These are phyloP conservation scores for Cynocephalus volans DNA, from an alignment of 2,113 vertebrate genomes.

Conservation along the genomic window DNA sequence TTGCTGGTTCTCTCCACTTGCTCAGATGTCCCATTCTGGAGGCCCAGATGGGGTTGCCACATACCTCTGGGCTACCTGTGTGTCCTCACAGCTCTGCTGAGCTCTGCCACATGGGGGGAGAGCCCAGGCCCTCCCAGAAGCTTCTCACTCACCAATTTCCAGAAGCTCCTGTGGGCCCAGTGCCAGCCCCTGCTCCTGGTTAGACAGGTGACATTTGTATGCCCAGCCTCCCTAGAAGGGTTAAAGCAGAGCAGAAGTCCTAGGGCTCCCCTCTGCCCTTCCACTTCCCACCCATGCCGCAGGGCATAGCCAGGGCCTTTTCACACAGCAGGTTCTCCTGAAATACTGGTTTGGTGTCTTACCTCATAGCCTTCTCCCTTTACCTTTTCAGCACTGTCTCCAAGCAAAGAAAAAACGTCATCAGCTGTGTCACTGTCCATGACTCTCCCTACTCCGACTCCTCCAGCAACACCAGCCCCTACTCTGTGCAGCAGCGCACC, in stretches of 20 bases:
- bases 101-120: not conserved
- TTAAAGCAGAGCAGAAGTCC: too few relatives aligned
- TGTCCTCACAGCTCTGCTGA: not conserved
- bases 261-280: not conserved
- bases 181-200: not conserved
- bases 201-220: not conserved
- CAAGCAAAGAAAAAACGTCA: conserved; percentile 99
- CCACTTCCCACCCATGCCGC: not conserved
- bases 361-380: not conserved
- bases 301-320: too few relatives aligned
- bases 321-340: not conserved
- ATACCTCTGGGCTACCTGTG: not conserved
- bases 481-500: conserved; percentile 91
- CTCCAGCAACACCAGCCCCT: conserved; percentile 97
- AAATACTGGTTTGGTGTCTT: not conserved
- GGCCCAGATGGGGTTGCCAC: not conserved
- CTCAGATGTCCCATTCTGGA: not conserved
- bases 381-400: conserved; percentile 92
- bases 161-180: not conserved
- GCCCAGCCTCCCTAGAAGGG: not conserved
- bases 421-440: conserved; percentile 99
- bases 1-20: not conserved
- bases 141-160: not conserved
- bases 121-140: rapidly evolving
- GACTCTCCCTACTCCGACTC: conserved; percentile 98